phyloP scores from a whole-genome alignment of 35 echinoderm and acorn worm genomes.

The Lytechinus variegatus region DNA sequence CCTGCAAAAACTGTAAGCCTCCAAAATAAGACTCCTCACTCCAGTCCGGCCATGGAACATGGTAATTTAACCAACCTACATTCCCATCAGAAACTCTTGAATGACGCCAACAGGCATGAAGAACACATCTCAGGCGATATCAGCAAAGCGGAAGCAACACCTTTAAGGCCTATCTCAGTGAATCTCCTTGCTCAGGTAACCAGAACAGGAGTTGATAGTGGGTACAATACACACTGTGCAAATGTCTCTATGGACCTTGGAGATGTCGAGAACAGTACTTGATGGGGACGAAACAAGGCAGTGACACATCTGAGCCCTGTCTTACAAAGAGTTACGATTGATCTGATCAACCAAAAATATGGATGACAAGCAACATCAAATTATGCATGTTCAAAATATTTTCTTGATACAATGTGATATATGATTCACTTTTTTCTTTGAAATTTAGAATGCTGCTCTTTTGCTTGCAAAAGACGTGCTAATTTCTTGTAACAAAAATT shows the following conservation, averaged over 20 bases:
- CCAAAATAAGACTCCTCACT: not conserved
- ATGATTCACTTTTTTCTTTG: too few species aligned
- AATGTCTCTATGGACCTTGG: not conserved
- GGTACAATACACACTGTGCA: constrained; percentile 48
- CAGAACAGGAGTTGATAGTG: not conserved
- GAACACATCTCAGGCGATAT: not conserved
- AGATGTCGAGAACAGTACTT: not conserved
- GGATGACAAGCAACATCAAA: too few species aligned
- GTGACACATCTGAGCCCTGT: too few species aligned
- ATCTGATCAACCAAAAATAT: too few species aligned
- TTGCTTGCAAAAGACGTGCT: too few species aligned
- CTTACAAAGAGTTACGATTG: too few species aligned
- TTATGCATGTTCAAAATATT: too few species aligned
- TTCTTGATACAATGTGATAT: too few species aligned
- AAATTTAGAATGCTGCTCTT: too few species aligned
- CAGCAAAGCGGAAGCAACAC: not conserved
- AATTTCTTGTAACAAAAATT: too few species aligned
- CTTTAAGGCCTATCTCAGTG: not conserved
- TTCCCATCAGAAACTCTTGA: not conserved
- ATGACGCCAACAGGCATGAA: not conserved
- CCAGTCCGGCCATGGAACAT: not conserved
- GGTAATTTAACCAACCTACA: not conserved
- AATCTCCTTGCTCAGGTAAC: not conserved
- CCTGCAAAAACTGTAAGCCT: not conserved
- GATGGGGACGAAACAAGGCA: not conserved